Conservation (phyloP, 2,888 invertebrate genomes). For the Lissonota sp. region DNA sequence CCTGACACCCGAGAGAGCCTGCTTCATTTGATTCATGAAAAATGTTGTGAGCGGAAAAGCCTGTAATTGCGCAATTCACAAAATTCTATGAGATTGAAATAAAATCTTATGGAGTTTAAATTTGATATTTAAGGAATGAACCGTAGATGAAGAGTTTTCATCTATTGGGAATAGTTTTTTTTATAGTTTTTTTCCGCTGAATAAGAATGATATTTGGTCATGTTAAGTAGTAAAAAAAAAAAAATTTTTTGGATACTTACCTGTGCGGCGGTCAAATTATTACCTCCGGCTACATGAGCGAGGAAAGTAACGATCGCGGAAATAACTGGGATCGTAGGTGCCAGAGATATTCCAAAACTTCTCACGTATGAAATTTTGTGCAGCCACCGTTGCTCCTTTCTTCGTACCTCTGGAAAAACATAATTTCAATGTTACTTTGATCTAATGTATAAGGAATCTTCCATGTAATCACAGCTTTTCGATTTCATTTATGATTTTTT, state of each 20-base stretch:
- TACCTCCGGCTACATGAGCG: slow-evolving; percentile 85
- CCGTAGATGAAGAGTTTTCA: no score
- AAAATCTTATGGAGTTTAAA: no score
- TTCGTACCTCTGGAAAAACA: slow-evolving; percentile 86
- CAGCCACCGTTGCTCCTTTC: slow-evolving; percentile 84
- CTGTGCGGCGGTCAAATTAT: slow-evolving; percentile 87
- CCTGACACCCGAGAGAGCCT: slow-evolving; percentile 74
- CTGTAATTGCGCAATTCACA: slow-evolving; percentile 72
- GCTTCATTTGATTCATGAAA: slow-evolving; percentile 77
- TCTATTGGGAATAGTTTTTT: no score
- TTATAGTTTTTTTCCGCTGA: no score
- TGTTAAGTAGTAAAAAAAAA: no score
- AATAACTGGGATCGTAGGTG: slow-evolving; percentile 87
- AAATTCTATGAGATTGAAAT: no score
- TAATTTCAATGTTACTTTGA: no score
- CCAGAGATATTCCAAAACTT: slow-evolving; percentile 86
- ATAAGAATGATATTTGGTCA: no score
- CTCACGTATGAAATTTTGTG: slow-evolving; percentile 86
- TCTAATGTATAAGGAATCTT: no score
- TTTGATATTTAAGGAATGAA: no score
- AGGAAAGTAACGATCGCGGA: slow-evolving; percentile 87
- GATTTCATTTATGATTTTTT: no score
- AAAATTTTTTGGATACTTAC: slow-evolving; percentile 78
- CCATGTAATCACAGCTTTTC: no score
- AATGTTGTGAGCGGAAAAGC: slow-evolving; percentile 78